Percentiles rank a stretch among this genome's conserved stretches.
These are phyloP conservation scores for Drosophila incognita DNA, from an alignment of 2,888 invertebrate genomes.

Conservation along the genomic window DNA sequence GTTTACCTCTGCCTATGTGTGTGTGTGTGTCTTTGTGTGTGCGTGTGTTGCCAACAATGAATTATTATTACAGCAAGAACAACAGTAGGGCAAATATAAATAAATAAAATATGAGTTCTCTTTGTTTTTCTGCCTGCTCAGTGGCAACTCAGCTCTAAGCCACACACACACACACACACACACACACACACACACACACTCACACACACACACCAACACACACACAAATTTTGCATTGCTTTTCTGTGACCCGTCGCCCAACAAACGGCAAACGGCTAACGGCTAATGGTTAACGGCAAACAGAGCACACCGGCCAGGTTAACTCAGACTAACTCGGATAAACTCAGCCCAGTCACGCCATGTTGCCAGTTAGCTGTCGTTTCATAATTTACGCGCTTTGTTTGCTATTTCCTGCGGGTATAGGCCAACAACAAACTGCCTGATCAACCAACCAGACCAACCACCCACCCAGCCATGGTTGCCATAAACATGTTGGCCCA, in stretches of 20 bases:
- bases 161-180: conserved; percentile 9
- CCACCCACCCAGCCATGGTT: not conserved
- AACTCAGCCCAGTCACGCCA: conserved; percentile 74
- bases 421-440: conserved; percentile 10
- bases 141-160: conserved; percentile 22
- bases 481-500: conserved; percentile 59
- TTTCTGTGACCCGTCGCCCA: conserved; percentile 37
- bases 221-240: conserved; percentile 54
- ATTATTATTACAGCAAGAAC: conserved; percentile 74
- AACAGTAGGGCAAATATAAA: conserved; percentile 66
- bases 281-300: conserved; percentile 1
- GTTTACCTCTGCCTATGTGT: conserved; percentile 18
- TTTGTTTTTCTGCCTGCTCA: conserved; percentile 40
- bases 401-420: conserved; percentile 75
- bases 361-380: conserved; percentile 71
- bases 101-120: conserved; percentile 78
- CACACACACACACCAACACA: conserved; percentile 1
- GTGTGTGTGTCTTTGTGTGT: conserved; percentile 11
- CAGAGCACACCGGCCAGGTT: conserved; percentile 43
- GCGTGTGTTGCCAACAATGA: conserved; percentile 66
- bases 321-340: conserved; percentile 47
- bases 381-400: conserved; percentile 79
- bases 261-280: conserved; percentile 6
- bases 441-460: not conserved
- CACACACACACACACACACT: conserved; percentile 21